Percentiles rank a stretch among this genome's conserved stretches.
Evolutionary conservation across 2,113 vertebrate genomes (phyloP).

Genomic region (Podarcis raffonei): DNA sequence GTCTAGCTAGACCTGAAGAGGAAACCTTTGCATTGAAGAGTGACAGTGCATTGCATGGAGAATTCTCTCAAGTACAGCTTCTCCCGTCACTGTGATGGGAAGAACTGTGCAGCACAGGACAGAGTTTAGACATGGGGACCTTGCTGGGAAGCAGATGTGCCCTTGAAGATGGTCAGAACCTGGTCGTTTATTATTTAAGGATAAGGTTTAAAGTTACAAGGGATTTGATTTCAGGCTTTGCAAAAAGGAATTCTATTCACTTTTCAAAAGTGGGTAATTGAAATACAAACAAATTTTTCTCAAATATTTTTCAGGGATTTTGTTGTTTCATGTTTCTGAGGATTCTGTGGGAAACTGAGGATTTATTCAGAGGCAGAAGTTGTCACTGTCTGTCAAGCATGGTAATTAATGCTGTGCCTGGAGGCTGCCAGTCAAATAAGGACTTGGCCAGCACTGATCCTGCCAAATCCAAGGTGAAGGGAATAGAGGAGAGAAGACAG

Average conservation of each 20-base stretch:
- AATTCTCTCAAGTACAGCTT: neutral
- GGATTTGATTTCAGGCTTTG: slow-evolving; percentile 4
- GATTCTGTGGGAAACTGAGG: neutral
- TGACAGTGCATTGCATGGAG: neutral
- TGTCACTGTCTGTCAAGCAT: neutral
- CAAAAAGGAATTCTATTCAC: neutral
- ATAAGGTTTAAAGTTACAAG: neutral
- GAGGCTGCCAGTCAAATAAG: neutral
- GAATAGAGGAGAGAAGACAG: neutral
- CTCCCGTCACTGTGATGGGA: neutral
- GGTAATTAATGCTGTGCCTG: neutral
- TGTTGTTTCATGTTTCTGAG: neutral
- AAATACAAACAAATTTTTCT: neutral
- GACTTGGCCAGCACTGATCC: neutral
- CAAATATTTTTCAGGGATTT: neutral
- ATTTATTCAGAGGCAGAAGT: neutral
- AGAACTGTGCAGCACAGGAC: neutral
- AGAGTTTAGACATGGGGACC: neutral
- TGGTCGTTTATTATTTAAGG: neutral
- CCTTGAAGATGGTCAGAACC: neutral
- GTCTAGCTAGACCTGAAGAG: neutral
- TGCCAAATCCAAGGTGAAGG: neutral
- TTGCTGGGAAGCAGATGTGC: neutral
- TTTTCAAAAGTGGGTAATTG: neutral
- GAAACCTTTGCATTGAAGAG: neutral